These are phyloP conservation scores for Myotis lucifugus DNA, from an alignment of 2,113 vertebrate species.

Conservation along the genomic window DNA sequence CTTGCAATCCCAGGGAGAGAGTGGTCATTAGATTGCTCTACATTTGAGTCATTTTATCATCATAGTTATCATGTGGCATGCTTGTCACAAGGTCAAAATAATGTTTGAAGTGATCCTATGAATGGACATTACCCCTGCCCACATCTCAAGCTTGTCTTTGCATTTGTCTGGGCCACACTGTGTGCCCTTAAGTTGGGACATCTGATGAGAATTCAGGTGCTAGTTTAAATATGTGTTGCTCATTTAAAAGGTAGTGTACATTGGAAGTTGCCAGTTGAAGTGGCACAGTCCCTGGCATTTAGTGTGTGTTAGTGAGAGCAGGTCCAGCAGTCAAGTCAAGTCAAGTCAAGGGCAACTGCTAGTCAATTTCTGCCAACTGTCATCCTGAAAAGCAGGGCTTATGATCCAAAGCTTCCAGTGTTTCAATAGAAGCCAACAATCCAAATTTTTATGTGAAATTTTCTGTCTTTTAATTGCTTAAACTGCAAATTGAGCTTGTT, in stretches of 20 bases:
- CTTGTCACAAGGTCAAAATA: not conserved
- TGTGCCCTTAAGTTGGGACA: not conserved
- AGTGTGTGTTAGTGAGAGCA: not conserved
- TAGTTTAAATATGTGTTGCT: not conserved
- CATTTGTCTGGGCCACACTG: not conserved
- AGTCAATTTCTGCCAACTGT: not conserved
- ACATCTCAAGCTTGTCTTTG: not conserved
- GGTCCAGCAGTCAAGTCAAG: not conserved
- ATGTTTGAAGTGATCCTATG: not conserved
- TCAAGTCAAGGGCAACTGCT: not conserved
- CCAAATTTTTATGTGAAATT: not conserved
- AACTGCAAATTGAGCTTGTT: not conserved
- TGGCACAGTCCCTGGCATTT: not conserved
- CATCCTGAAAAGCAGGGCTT: not conserved
- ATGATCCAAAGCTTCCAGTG: not conserved
- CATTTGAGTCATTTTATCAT: not conserved
- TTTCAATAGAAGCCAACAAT: not conserved
- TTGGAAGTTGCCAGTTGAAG: not conserved
- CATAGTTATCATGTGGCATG: not conserved
- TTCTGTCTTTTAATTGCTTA: not conserved
- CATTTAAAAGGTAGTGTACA: not conserved
- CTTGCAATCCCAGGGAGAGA: not conserved
- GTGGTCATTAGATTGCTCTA: not conserved
- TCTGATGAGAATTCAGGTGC: not conserved
- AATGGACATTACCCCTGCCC: not conserved